A percentile compares a stretch with the other conserved stretches of the same genome.
Conservation (phyloP, 2,888 invertebrate genomes). For the Cremastobaeus sp. region DNA sequence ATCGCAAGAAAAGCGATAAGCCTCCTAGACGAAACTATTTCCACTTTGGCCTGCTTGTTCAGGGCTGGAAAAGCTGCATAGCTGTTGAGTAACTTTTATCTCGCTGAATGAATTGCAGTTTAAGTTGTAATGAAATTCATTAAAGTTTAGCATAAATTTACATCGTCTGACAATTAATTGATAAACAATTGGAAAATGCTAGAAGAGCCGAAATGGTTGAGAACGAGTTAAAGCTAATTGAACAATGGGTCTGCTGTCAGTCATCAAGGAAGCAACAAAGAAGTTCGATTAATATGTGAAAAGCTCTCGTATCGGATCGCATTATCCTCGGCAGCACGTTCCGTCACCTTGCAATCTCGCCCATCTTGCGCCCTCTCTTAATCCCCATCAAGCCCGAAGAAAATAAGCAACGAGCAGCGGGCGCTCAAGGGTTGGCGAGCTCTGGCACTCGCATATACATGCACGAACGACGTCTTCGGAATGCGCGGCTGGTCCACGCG, state of each 20-base stretch:
- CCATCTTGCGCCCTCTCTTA: constrained; percentile 61
- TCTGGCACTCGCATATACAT: constrained; percentile 73
- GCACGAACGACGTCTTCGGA: constrained; percentile 67
- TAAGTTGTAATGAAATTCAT: no score
- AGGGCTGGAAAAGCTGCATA: no score
- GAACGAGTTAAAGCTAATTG: not conserved
- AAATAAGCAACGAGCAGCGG: constrained; percentile 73
- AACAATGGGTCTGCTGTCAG: not conserved
- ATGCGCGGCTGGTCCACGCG: constrained; percentile 72
- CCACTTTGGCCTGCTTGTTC: no score
- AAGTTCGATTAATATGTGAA: constrained; percentile 70
- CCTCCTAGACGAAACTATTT: no score
- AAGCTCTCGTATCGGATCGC: constrained; percentile 57
- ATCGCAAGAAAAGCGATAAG: no score
- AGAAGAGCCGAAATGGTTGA: no score
- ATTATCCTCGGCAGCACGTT: constrained; percentile 45
- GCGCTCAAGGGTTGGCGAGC: constrained; percentile 76
- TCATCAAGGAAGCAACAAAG: constrained; percentile 45
- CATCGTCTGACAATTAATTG: no score
- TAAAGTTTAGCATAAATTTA: no score
- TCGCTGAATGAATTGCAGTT: no score
- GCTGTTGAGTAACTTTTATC: no score
- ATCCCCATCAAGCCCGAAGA: constrained; percentile 64
- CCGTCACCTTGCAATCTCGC: constrained; percentile 60
- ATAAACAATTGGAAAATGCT: no score